phyloP scores from a whole-genome alignment of 2,113 vertebrate genomes.

The Macheiramphus alcinus region DNA sequence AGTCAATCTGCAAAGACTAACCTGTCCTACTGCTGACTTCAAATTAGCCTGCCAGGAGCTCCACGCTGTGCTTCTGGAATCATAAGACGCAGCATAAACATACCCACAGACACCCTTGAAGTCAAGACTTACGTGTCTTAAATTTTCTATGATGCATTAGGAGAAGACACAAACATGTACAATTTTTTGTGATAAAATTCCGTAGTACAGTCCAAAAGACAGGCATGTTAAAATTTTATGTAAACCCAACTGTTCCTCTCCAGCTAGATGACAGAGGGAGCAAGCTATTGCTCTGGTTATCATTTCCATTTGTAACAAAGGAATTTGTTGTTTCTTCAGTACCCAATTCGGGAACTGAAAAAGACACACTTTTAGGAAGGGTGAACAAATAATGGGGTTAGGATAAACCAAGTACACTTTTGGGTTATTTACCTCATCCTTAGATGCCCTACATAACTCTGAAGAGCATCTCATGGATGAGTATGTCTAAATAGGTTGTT shows the following conservation, averaged over 20 bases:
- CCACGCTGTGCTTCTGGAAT: background rate
- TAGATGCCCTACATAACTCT: background rate
- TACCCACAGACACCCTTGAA: background rate
- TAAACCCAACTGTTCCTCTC: background rate
- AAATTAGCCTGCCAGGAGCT: background rate
- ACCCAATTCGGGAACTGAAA: background rate
- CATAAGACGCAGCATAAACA: fast-evolving
- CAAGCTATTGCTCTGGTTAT: background rate
- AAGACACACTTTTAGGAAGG: background rate
- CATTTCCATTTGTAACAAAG: background rate
- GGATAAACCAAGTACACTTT: background rate
- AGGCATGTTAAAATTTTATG: background rate
- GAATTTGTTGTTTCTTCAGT: background rate
- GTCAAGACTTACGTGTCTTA: background rate
- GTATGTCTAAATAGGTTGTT: background rate
- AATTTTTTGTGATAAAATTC: background rate
- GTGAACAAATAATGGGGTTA: background rate
- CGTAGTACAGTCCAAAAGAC: background rate
- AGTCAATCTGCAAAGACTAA: background rate
- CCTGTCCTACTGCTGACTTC: background rate
- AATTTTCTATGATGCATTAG: background rate
- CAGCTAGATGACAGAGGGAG: background rate
- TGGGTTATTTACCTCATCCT: background rate
- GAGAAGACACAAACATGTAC: background rate
- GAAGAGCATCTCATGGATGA: background rate